Base-by-base conservation (phyloP, 2,797 vertebrate species). In the Muscicapa comitata region DNA sequence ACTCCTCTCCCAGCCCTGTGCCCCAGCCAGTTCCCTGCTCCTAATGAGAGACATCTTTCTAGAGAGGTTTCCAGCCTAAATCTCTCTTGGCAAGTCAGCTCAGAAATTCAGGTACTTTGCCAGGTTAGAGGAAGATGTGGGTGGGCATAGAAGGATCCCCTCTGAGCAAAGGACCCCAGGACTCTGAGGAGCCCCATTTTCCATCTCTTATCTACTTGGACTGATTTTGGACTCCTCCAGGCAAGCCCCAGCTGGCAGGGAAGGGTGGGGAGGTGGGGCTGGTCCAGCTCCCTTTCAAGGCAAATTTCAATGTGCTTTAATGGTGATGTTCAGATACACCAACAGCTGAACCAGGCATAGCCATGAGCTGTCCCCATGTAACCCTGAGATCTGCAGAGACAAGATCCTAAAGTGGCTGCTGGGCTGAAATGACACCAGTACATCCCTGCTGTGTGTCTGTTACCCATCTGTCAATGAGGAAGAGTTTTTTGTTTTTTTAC, bases 1-100 rank as follows among this genome's bases (percentile, higher is more conserved):
- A 2, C 62, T 72, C 63, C 90, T 77, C 70, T 93, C 66, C 26
- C 61, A 63, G 42, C 78, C 29, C 68, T 58, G 65, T 77, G 90
- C 65, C 81, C 89, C 79, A 80, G 79, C 85, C 96, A 96, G 79
- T 85, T 47, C 11, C 51, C 37, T 93, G 91, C 86, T 91, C 40
- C 63, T 94, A 91, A 94, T 72, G 58, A 93, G 85, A 94, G 61
- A 89, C 85, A 91, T 96, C 91, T 95, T 96, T 80, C 78, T 94
- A 62, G 54, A 86, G 85, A 86, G 26, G 58, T 40, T 95, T 88
- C 90, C 87, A 90, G 54, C 88, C 65, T 83, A 54, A 94, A 83
- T 80, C 79, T 90, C 72, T 93, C 68, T 59, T 88, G 94, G 85
- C 79, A 81, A 68, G 42, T 40, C 68, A 77, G 37, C 70, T 88